Conservation (phyloP, 2,113 vertebrate species). For the Leucopsar rothschildi region DNA sequence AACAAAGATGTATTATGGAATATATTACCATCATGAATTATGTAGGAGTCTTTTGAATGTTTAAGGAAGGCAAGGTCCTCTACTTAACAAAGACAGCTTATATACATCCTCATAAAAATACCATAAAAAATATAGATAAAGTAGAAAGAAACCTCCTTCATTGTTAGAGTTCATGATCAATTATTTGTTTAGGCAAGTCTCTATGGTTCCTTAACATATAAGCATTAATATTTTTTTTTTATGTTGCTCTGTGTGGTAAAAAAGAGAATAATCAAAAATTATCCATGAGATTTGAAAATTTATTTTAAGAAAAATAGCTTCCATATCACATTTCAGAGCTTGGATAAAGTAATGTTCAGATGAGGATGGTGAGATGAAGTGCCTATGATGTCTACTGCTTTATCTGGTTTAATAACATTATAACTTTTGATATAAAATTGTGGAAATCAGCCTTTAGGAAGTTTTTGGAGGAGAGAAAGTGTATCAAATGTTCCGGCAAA, state of each 20-base stretch:
- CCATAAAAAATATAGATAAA: not conserved
- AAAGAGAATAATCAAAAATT: not conserved
- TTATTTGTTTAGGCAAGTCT: not conserved
- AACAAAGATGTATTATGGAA: not conserved
- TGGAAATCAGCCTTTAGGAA: not conserved
- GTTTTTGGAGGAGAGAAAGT: not conserved
- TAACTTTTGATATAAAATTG: not conserved
- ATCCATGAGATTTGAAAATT: not conserved
- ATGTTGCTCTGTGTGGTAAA: not conserved
- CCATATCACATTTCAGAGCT: not conserved
- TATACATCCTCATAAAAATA: not conserved
- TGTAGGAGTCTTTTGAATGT: not conserved
- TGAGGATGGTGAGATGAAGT: not conserved
- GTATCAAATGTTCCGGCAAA: not conserved
- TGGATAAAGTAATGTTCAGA: not conserved
- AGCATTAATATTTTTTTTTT: not conserved
- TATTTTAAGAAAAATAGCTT: not conserved
- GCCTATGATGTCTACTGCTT: not conserved
- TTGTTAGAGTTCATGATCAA: not conserved
- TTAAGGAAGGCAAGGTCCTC: not conserved
- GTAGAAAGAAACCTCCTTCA: not conserved
- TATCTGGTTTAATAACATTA: not conserved
- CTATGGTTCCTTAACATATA: not conserved
- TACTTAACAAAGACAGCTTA: not conserved
- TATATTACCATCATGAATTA: not conserved